A percentile compares a stretch with the other conserved stretches of the same genome.
These are phyloP conservation scores for Enteromius trimaculatus DNA, from an alignment of 2,797 vertebrate species.

Conservation along the genomic window DNA sequence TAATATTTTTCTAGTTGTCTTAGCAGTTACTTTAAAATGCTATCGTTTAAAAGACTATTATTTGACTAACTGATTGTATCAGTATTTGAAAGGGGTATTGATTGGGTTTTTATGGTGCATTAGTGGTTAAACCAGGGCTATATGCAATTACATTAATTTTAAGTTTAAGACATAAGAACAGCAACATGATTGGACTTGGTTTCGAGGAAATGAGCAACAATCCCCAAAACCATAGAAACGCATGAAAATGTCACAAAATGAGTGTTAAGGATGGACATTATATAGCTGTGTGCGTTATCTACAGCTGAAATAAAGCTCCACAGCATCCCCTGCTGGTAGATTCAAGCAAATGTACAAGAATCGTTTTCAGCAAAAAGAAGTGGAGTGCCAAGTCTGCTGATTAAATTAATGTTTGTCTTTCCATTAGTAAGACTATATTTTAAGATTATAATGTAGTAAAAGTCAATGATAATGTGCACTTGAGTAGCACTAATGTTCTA, in stretches of 20 bases:
- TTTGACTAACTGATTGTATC: neutral
- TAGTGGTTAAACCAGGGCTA: neutral
- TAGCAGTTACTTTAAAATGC: no score
- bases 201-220: neutral
- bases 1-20: neutral
- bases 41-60: neutral
- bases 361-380: neutral
- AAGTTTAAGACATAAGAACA: neutral
- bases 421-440: neutral
- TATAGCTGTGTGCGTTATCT: no score
- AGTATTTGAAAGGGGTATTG: neutral
- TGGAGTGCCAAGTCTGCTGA: neutral
- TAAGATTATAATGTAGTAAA: neutral
- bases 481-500: neutral
- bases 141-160: neutral
- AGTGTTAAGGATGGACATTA: neutral
- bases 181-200: neutral
- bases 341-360: neutral
- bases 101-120: neutral
- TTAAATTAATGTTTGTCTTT: neutral
- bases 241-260: neutral
- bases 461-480: neutral
- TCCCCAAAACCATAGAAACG: neutral
- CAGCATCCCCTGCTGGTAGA: slow-evolving; percentile 23
- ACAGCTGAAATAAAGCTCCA: neutral